Base-by-base conservation (phyloP, 2,797 vertebrate genomes). In the Muraenolepis orangiensis region DNA sequence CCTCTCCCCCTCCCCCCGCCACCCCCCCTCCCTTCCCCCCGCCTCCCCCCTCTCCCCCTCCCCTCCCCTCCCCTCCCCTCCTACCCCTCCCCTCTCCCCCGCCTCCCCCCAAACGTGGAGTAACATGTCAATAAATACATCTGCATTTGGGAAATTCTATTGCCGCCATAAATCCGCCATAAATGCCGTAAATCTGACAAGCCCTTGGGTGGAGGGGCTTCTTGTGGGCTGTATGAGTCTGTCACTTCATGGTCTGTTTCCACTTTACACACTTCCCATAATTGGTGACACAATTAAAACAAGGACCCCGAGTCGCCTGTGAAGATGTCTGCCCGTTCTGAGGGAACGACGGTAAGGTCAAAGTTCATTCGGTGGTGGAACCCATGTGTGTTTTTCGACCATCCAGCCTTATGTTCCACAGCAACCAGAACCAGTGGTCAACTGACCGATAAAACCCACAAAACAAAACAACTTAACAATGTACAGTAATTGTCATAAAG, bases 91-190 rank as follows among this genome's bases (percentile, higher is more conserved):
- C n/a, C n/a, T n/a, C n/a, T n/a, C n/a, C n/a, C n/a, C n/a, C n/a
- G n/a, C n/a, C n/a, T n/a, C n/a, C n/a, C n/a, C 85, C 89, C 89
- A 89, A 86, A 88, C 80, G 84, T 81, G 79, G 78, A 80, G 86
- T 81, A 83, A 87, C 90, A 89, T 84, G 80, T 83, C 81, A 85
- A 91, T 90, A 93, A 92, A 93, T 78, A 74, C 81, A 70, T 87
- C 82, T 88, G 85, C 78, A 86, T 92, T 92, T 90, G 89, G 89
- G 88, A 91, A 88, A 85, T 77, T 78, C 82, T 86, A 86, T 87
- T 82, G 82, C 85, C 81, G 83, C 80, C 81, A 88, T 92, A 89
- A 90, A 91, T 91, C 88, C n/a, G n/a, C n/a, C 77, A 72, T 61
- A 71, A 66, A 69, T 70, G 85, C 83, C 31, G 83, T 90, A 90